phyloP scores from a whole-genome alignment of 2,888 invertebrate genomes.

The Pasiphila rectangulata region DNA sequence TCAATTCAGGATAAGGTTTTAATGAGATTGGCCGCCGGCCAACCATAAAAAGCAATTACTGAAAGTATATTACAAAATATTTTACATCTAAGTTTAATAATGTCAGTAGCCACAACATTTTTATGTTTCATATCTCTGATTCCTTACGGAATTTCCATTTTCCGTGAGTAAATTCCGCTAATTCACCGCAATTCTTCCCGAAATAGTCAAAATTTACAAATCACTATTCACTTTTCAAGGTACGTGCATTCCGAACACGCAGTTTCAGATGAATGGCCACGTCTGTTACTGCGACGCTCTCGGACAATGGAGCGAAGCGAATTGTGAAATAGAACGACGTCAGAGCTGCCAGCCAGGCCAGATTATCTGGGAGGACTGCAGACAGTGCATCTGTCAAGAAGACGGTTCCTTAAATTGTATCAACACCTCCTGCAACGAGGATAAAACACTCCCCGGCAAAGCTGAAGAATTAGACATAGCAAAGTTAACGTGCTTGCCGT shows the following conservation, averaged over 20 bases:
- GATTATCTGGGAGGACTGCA: conserved; percentile 60
- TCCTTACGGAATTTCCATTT: conserved; percentile 35
- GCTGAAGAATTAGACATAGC: conserved; percentile 15
- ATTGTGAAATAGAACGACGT: conserved; percentile 49
- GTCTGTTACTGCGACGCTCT: conserved; percentile 56
- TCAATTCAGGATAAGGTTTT: conserved; percentile 36
- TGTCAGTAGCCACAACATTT: conserved; percentile 52
- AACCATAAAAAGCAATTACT: conserved; percentile 45
- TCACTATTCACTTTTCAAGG: conserved; percentile 38
- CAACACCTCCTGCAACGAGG: conserved; percentile 43
- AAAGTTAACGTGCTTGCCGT: conserved; percentile 54
- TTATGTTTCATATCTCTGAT: conserved; percentile 47
- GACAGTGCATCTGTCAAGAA: conserved; percentile 61
- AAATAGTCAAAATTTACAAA: not conserved
- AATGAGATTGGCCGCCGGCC: conserved; percentile 30
- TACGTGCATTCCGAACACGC: conserved; percentile 62
- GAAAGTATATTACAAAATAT: conserved; percentile 33
- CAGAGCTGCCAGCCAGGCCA: conserved; percentile 56
- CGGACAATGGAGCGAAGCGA: conserved; percentile 54
- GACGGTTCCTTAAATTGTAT: conserved; percentile 56
- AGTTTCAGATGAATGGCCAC: conserved; percentile 54
- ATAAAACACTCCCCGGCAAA: conserved; percentile 23
- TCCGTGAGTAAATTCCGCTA: conserved; percentile 48
- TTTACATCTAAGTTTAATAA: conserved; percentile 43
- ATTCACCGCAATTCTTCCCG: not conserved